Evolutionary conservation across 2,888 invertebrate species (phyloP), one percentile per base, ranked within the genome.

Genomic region (Andricus quercusramuli): DNA sequence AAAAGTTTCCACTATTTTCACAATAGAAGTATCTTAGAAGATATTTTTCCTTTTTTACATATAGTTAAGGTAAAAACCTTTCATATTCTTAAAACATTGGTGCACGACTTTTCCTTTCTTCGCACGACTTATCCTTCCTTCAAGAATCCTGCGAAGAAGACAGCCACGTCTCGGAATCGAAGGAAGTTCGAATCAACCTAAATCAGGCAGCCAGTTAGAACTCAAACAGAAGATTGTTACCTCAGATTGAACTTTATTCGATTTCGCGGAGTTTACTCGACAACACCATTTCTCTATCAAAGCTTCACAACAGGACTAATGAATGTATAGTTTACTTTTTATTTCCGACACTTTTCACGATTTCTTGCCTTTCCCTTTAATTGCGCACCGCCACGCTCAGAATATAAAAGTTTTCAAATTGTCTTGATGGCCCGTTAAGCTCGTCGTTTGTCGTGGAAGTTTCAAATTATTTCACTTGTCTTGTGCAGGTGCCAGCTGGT

Each of bases 221-320:
- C 87, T 90, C 90, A 91, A 91, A 91, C 85, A 90, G 86, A 89
- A 89, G 87, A 87, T 88, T 88, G 88, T 89, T 87, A 87, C 68
- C 41, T 64, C 59, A 64, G 41, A 41, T 70, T 37, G 25, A 59
- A 64, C 74, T 77, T 84, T 80, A 84, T 83, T 83, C 82, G 74
- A 83, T 84, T 84, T 83, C 79, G 78, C 79, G 13, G 56, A 80
- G 41, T 81, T 81, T 79, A 83, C 78, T 70, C 78, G 78, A 59
- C 80, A 77, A 67, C 79, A 78, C 68, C 80, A 80, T 80, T 82
- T 82, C 41, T 68, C 11, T 68, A 22, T 37, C n/a, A 68, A 68
- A 41, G 37, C 13, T 41, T 15, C 29, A 22, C 15, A 11, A 68
- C 41, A 68, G n/a, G 17, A n/a, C 56, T n/a, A 22, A n/a, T n/a